A percentile compares a stretch with the other conserved stretches of the same genome.
phyloP scores from a whole-genome alignment of 2,113 vertebrate genomes.

The Callipepla californica region DNA sequence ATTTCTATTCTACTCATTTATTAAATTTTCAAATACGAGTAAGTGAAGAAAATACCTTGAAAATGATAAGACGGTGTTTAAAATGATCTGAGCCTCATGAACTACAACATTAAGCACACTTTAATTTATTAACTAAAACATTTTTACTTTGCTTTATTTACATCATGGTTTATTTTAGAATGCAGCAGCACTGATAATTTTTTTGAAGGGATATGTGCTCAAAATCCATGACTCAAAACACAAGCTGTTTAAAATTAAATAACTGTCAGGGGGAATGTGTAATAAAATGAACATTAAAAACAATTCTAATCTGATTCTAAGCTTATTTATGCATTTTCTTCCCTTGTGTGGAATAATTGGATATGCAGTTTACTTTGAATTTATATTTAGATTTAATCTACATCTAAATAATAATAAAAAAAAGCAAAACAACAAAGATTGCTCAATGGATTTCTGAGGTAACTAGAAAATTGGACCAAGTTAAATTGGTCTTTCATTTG shows the following conservation, averaged over 20 bases:
- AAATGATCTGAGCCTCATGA: background rate
- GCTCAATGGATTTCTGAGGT: background rate
- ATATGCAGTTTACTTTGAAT: conserved; percentile 14
- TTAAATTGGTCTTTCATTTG: background rate
- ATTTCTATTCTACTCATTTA: background rate
- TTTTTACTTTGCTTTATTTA: conserved; percentile 10
- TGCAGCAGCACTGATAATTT: background rate
- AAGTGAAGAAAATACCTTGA: background rate
- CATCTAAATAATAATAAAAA: background rate
- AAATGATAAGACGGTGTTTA: background rate
- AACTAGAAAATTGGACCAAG: conserved; percentile 19
- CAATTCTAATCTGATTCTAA: background rate
- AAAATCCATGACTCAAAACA: conserved; percentile 6
- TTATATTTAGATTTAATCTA: conserved; percentile 23
- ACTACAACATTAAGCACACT: background rate
- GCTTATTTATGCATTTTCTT: conserved; percentile 29
- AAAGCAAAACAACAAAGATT: background rate
- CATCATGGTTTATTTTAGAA: background rate
- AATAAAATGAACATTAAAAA: conserved; percentile 27
- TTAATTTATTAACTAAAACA: background rate
- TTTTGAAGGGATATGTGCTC: background rate
- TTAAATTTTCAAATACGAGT: background rate
- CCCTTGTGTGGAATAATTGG: background rate
- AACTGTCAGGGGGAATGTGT: background rate
- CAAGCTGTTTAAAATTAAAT: conserved; percentile 28